Conservation (phyloP, 2,888 invertebrate genomes). For the Megamerina dolium region DNA sequence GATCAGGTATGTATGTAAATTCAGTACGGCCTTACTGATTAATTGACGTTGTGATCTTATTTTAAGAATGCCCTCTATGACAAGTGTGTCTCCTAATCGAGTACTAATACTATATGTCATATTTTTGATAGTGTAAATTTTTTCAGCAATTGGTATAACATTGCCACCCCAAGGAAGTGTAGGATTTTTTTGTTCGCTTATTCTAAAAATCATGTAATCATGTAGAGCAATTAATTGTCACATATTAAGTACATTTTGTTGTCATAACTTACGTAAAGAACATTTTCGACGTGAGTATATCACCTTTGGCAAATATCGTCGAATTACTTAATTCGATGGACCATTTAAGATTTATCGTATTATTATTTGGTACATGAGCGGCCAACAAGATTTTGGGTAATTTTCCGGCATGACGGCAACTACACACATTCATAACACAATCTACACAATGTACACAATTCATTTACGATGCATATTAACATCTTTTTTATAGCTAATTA, state of each 20-base stretch:
- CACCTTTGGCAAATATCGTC: neutral
- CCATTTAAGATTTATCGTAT: conserved; percentile 35
- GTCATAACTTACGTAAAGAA: conserved; percentile 20
- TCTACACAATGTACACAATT: conserved; percentile 23
- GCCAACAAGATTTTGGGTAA: conserved; percentile 30
- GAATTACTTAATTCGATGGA: conserved; percentile 16
- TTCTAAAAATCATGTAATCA: conserved; percentile 26
- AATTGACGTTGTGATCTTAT: conserved; percentile 20
- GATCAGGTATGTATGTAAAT: conserved; percentile 32
- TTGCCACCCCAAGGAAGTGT: conserved; percentile 42
- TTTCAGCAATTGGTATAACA: conserved; percentile 29
- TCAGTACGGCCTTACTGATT: conserved; percentile 20
- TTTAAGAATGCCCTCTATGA: conserved; percentile 4
- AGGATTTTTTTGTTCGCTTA: conserved; percentile 39
- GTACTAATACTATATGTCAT: conserved; percentile 14
- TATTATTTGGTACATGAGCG: conserved; percentile 28
- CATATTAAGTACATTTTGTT: too few relatives aligned
- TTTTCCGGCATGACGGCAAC: conserved; percentile 29
- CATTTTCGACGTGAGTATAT: neutral
- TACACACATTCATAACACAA: conserved; percentile 36
- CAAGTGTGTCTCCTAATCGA: neutral
- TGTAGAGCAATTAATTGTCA: too few relatives aligned
- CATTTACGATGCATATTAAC: too few relatives aligned
- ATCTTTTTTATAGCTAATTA: too few relatives aligned
- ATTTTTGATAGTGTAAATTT: conserved; percentile 29